phyloP scores from a whole-genome alignment of 2,888 invertebrate species.

The Drosophila formosana region DNA sequence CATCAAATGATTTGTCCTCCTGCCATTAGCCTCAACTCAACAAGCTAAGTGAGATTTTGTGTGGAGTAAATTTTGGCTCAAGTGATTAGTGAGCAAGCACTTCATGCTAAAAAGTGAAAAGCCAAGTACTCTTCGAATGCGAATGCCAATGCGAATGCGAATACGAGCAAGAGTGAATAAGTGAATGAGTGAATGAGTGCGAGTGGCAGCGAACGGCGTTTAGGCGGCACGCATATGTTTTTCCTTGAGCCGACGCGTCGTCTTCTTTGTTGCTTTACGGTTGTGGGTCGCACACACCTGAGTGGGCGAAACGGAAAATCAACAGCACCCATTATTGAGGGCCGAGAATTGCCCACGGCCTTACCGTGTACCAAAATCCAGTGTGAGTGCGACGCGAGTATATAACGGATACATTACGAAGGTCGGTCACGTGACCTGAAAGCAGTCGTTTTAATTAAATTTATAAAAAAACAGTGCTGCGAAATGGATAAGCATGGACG shows the following conservation, averaged over 20 bases:
- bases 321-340: constrained; percentile 51
- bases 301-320: constrained; percentile 72
- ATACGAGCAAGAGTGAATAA: not conserved
- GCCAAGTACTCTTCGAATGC: constrained; percentile 67
- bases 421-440: constrained; percentile 83
- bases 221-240: constrained; percentile 82
- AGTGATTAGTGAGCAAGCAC: constrained; percentile 79
- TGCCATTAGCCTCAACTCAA: constrained; percentile 10
- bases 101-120: constrained; percentile 82
- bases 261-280: constrained; percentile 67
- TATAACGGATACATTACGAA: constrained; percentile 85
- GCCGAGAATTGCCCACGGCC: constrained; percentile 44
- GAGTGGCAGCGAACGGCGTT: constrained; percentile 81
- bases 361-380: constrained; percentile 38
- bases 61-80: constrained; percentile 71
- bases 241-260: constrained; percentile 50
- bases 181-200: constrained; percentile 44
- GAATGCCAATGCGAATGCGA: not conserved
- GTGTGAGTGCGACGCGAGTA: constrained; percentile 7
- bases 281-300: constrained; percentile 74
- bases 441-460: constrained; percentile 84
- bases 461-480: constrained; percentile 80
- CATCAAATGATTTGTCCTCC: constrained; percentile 49
- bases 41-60: constrained; percentile 71
- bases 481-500: constrained; percentile 56